These are phyloP conservation scores for Triplophysa rosa DNA, from an alignment of 2,113 vertebrate genomes.

Conservation along the genomic window DNA sequence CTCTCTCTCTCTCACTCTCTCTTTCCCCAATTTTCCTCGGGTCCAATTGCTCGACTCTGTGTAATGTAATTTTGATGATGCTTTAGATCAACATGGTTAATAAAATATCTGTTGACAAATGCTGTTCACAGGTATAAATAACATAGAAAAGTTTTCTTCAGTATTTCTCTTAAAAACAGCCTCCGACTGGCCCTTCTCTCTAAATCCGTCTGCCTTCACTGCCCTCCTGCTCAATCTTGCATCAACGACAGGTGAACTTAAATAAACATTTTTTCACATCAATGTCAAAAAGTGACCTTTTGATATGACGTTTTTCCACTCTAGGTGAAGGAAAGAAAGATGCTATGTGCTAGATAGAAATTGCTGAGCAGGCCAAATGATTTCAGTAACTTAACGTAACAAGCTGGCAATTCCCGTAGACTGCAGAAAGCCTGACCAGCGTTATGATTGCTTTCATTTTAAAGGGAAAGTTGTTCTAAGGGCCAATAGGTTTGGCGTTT, in stretches of 20 bases:
- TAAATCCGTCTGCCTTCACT: background rate
- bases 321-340: slow-evolving; percentile 11
- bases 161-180: background rate
- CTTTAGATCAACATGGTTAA: slow-evolving; percentile 19
- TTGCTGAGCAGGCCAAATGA: background rate
- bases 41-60: background rate
- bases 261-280: slow-evolving; percentile 14
- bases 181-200: background rate
- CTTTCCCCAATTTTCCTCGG: background rate
- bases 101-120: slow-evolving; percentile 21
- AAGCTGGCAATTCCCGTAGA: slow-evolving; percentile 20
- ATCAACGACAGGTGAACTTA: slow-evolving; percentile 8
- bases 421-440: slow-evolving; percentile 22
- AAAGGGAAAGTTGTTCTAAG: slow-evolving; percentile 33
- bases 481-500: slow-evolving; percentile 39
- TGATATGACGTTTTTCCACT: background rate
- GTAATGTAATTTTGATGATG: slow-evolving; percentile 16
- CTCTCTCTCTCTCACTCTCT: background rate
- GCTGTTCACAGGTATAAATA: background rate
- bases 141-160: background rate
- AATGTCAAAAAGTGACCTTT: slow-evolving; percentile 38
- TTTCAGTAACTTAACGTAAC: slow-evolving; percentile 16
- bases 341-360: slow-evolving; percentile 14
- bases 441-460: slow-evolving; percentile 36
- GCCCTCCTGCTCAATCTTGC: background rate